These are phyloP conservation scores for Cremastobaeus sp. DNA, from an alignment of 2,888 invertebrate species.

Conservation along the genomic window DNA sequence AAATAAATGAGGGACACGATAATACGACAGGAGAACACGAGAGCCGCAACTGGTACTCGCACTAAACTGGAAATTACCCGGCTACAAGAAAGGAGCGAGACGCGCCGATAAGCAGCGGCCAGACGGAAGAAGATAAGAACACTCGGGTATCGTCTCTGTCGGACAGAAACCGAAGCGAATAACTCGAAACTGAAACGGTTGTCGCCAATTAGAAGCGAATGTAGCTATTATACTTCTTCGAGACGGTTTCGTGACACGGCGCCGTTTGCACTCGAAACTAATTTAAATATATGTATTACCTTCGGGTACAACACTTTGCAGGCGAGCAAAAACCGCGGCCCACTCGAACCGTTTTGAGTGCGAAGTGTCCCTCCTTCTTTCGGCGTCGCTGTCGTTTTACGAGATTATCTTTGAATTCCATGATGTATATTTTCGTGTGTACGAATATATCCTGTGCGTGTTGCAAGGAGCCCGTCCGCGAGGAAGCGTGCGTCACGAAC, in stretches of 20 bases:
- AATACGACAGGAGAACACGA: conserved; percentile 51
- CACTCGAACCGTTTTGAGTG: conserved; percentile 32
- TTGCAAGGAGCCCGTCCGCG: conserved; percentile 64
- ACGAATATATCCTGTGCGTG: conserved; percentile 64
- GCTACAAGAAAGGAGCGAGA: conserved; percentile 59
- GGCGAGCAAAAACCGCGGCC: conserved; percentile 24
- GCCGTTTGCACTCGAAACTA: conserved; percentile 30
- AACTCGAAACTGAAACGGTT: conserved; percentile 16
- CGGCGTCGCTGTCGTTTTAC: conserved; percentile 5
- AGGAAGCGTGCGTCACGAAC: conserved; percentile 72
- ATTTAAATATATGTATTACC: conserved; percentile 43
- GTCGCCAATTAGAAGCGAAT: conserved; percentile 39
- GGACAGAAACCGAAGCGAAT: no score
- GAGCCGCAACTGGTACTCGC: conserved; percentile 51
- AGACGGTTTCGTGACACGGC: conserved; percentile 26
- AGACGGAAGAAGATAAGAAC: conserved; percentile 6
- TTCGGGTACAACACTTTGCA: conserved; percentile 30
- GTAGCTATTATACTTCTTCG: conserved; percentile 26
- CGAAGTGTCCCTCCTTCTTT: conserved; percentile 13
- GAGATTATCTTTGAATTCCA: conserved; percentile 32
- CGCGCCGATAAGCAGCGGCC: conserved; percentile 43
- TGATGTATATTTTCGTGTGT: conserved; percentile 35
- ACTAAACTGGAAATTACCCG: conserved; percentile 49
- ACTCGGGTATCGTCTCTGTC: no score
- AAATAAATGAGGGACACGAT: conserved; percentile 62